Evolutionary conservation across 2,888 invertebrate species (phyloP), one percentile per base, ranked within the genome.

Genomic region (Lasiommata megera): DNA sequence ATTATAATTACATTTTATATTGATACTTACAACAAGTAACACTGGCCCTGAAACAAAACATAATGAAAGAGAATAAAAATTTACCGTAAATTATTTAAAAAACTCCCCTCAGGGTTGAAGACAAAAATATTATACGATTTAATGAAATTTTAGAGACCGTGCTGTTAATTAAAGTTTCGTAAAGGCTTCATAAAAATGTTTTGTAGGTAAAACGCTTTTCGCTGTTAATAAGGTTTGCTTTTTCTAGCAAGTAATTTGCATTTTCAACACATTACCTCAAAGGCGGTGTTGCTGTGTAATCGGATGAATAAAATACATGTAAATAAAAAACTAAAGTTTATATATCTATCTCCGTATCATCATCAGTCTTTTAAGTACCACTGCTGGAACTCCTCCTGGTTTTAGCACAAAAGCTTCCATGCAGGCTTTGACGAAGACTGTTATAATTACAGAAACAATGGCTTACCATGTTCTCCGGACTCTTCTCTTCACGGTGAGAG

Each of bases 151-250:
- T 28, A 52, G 40, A 41, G 6, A 52, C 46, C 29, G 53, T 61
- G 56, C 53, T 60, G 54, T 56, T 60, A 54, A 57, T 57, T 54
- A 51, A 61, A 47, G 34, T 61, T 61, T 52, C 44, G 38, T 52
- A 29, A 51, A 50, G 54, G 51, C 46, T 57, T 46, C 51, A 54
- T 61, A 57, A 57, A 54, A 61, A 46, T 54, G 14, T 52, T 46
- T 40, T 57, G 53, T 48, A 43, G 43, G n/a, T 44, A 46, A 47
- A 50, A 46, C 28, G 36, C 18, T 40, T 51, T 40, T 29, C 31
- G 17, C 16, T 41, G 29, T 8, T n/a, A 52, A 41, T 47, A 40
- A 38, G 31, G 17, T 34, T 1, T 40, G 31, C 12, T 47, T 47
- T 47, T 38, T 31, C 29, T 18, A 55, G 46, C 38, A 55, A 40